phyloP scores from a whole-genome alignment of 2,113 vertebrate genomes.

The Nesospiza acunhae region DNA sequence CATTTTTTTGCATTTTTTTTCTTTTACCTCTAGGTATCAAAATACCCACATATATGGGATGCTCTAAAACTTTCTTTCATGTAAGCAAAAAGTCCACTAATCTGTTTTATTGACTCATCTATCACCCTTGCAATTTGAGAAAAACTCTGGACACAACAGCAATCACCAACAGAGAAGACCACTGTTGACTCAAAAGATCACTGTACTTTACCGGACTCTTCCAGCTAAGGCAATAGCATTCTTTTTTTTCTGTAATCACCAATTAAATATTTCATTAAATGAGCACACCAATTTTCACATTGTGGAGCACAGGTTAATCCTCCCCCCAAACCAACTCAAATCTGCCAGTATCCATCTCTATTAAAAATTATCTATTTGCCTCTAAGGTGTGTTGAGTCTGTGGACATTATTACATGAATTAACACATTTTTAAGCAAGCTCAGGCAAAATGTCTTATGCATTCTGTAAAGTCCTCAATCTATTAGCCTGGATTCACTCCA shows the following conservation, averaged over 20 bases:
- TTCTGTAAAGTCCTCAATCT: background rate
- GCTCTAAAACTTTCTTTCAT: background rate
- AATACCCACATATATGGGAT: background rate
- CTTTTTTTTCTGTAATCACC: background rate
- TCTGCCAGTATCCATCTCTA: background rate
- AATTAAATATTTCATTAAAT: background rate
- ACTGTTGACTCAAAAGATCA: background rate
- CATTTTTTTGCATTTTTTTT: background rate
- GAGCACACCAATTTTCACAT: background rate
- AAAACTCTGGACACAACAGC: background rate
- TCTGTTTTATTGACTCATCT: background rate
- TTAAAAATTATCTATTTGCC: background rate
- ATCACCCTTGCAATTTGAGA: background rate
- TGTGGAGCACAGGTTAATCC: background rate
- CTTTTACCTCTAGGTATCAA: background rate
- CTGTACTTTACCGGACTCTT: background rate
- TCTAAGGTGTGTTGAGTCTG: background rate
- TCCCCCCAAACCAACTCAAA: background rate
- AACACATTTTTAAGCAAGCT: background rate
- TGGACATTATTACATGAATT: background rate
- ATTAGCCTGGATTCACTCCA: background rate
- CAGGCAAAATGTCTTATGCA: background rate
- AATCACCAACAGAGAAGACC: background rate
- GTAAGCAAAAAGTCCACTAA: background rate
- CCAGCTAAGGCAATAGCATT: background rate